phyloP scores from a whole-genome alignment of 2,797 vertebrate species.

The Lophius americanus region DNA sequence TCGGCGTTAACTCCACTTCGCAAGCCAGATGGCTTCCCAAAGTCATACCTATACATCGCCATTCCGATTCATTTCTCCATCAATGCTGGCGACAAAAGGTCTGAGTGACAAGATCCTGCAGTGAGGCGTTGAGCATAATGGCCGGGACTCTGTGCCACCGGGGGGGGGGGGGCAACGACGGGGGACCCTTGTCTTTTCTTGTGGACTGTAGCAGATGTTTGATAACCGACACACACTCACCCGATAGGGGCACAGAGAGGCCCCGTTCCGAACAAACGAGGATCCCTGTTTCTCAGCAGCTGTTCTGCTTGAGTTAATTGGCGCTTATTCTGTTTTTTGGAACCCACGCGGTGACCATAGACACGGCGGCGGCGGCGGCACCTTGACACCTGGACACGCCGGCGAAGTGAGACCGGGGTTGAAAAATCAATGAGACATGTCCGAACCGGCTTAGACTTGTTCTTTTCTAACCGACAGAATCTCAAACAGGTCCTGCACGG shows the following conservation, averaged over 20 bases:
- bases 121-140: slow-evolving; percentile 31
- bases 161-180: slow-evolving; percentile 41
- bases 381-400: slow-evolving; percentile 11
- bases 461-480: slow-evolving; percentile 38
- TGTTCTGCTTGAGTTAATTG: slow-evolving; percentile 69
- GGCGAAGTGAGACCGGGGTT: slow-evolving; percentile 31
- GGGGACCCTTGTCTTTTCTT: slow-evolving; percentile 72
- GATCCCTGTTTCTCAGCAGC: slow-evolving; percentile 68
- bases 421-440: slow-evolving; percentile 30
- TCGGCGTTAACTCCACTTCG: not conserved
- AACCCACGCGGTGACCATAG: slow-evolving; percentile 52
- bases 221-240: slow-evolving; percentile 76
- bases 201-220: slow-evolving; percentile 86
- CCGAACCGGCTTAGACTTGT: slow-evolving; percentile 58
- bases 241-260: slow-evolving; percentile 43
- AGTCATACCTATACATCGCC: not conserved
- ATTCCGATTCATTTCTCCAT: slow-evolving; percentile 25
- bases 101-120: slow-evolving; percentile 36
- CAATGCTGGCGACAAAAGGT: slow-evolving; percentile 33
- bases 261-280: slow-evolving; percentile 43
- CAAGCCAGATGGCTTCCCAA: slow-evolving; percentile 25
- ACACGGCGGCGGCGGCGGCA: slow-evolving; percentile 35
- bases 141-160: slow-evolving; percentile 37
- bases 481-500: slow-evolving; percentile 60
- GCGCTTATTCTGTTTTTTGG: slow-evolving; percentile 43